Base-by-base conservation (phyloP, 2,797 vertebrate species). In the Crypturellus tataupa region DNA sequence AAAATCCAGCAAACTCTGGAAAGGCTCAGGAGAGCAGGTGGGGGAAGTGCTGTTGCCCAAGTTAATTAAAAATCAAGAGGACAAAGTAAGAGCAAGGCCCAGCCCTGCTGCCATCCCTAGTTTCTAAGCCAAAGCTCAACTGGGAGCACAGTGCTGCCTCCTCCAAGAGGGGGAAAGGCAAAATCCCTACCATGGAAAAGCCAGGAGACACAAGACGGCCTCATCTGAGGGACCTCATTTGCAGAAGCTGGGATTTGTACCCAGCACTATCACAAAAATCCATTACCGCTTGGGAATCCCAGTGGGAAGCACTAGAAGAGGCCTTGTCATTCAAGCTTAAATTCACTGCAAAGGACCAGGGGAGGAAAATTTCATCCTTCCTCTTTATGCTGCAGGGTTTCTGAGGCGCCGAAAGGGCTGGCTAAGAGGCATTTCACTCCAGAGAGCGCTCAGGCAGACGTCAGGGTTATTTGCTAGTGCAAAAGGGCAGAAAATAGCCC, bases 371-470 rank as follows among this genome's bases (percentile, higher is more conserved):
- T 56, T 84, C 78, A 51, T 71, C 80, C 53, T 81, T 31, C 56
- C 56, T 84, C 55, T 62, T 0, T 12, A 78, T 79, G 75, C 89
- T 84, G 70, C 68, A 29, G 81, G 77, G 59, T 67, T 83, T 78
- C 64, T 11, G 23, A 94, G 85, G 86, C 69, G 63, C 55, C 42
- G 63, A 63, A 88, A 70, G 63, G 59, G 84, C 85, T 86, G 67
- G 60, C 91, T 94, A 83, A 91, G 68, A 92, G 53, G 56, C 77
- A 94, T 93, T 79, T 73, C 70, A 79, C 9, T 42, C 70, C 70
- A 29, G 69, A 84, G 82, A 47, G 0, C 67, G 59, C 77, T 79
- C 73, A 94, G 62, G 83, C 42, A 71, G 89, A 90, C 92, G 79
- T 53, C 91, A 95, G 58, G 64, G 87, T 86, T 88, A 89, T 91